A percentile compares a stretch with the other conserved stretches of the same genome.
Conservation (phyloP, 2,888 invertebrate species). For the Tipula lateralis region DNA sequence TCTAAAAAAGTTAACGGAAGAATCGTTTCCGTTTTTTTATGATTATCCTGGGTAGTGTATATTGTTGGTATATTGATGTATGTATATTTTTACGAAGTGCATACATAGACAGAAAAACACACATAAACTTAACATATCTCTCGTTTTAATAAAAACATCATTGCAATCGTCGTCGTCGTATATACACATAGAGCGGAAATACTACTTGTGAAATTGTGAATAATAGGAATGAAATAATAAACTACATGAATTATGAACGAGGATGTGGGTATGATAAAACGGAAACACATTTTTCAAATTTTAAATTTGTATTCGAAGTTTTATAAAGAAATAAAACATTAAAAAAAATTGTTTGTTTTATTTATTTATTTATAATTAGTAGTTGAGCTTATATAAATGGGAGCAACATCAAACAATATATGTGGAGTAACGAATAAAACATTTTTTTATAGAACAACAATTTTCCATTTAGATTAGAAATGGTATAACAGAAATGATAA, state of each 20-base stretch:
- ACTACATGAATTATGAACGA: slow-evolving; percentile 24
- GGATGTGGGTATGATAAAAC: slow-evolving; percentile 15
- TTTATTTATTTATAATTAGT: background rate
- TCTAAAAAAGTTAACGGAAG: slow-evolving; percentile 11
- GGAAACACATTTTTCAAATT: slow-evolving; percentile 11
- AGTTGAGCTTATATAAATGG: background rate
- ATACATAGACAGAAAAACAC: background rate
- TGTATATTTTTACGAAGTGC: background rate
- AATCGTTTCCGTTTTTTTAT: slow-evolving; percentile 19
- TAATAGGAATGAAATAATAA: slow-evolving; percentile 24
- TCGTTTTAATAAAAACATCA: background rate
- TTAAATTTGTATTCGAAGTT: background rate
- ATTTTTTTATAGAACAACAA: background rate
- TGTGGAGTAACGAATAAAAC: background rate
- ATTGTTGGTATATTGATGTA: slow-evolving; percentile 2
- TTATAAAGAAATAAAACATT: background rate
- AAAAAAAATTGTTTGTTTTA: background rate
- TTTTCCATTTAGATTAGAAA: background rate
- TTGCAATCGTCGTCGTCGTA: background rate
- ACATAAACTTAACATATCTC: background rate
- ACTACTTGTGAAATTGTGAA: slow-evolving; percentile 24
- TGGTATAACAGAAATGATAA: background rate
- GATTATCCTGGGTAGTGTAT: background rate
- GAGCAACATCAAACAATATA: background rate
- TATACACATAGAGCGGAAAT: background rate